A percentile compares a stretch with the other conserved stretches of the same genome.
Conservation (phyloP, 1,140 invertebrate species). For the Drosophila triauraria region DNA sequence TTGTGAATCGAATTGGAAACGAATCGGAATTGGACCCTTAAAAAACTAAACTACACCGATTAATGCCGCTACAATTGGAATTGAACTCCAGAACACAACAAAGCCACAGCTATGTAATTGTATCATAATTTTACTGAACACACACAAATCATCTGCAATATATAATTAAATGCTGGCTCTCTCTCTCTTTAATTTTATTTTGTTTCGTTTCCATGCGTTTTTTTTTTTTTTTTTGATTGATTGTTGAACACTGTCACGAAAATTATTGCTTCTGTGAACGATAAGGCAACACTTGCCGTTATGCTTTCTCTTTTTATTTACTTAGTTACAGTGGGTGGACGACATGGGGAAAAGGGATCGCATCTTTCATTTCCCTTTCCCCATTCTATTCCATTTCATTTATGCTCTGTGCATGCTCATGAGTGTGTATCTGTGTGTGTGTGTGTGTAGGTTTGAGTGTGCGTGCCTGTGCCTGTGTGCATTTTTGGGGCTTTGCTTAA, state of each 20-base stretch:
- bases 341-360: conserved; percentile 4
- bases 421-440: conserved; percentile 4
- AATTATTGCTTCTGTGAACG: conserved; percentile 37
- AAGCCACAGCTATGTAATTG: conserved; percentile 25
- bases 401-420: conserved; percentile 5
- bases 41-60: conserved; percentile 48
- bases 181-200: conserved; percentile 3
- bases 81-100: conserved; percentile 25
- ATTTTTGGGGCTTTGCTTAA: background rate
- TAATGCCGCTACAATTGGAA: conserved; percentile 41
- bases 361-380: background rate
- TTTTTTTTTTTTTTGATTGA: conserved; percentile 27
- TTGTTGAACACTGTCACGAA: conserved; percentile 38
- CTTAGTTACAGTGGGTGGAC: conserved; percentile 34
- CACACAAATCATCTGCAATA: conserved; percentile 24
- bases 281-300: conserved; percentile 44
- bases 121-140: conserved; percentile 24
- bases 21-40: conserved; percentile 41
- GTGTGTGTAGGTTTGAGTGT: background rate
- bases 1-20: conserved; percentile 13
- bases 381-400: background rate
- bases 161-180: conserved; percentile 20
- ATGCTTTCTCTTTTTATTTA: background rate
- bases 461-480: background rate
- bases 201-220: conserved; percentile 12